Percentiles rank a stretch among this genome's conserved stretches.
Conservation (phyloP, 2,888 invertebrate species). For the Dicyrtoma fusca region DNA sequence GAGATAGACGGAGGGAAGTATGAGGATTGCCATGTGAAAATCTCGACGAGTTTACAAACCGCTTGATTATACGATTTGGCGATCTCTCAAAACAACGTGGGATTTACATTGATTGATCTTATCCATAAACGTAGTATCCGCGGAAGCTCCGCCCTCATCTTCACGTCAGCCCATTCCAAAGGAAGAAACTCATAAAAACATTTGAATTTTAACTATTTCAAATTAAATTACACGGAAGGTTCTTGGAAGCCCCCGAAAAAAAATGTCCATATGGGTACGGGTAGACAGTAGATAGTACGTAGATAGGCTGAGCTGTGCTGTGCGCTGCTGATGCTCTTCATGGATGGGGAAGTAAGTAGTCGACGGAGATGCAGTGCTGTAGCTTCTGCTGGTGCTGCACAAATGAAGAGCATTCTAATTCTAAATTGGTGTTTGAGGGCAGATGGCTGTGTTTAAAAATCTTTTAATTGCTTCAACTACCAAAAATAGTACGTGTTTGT, state of each 20-base stretch:
- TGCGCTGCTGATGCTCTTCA: no score
- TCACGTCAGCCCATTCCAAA: neutral
- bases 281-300: no score
- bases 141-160: slow-evolving; percentile 8
- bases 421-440: slow-evolving; percentile 42
- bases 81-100: slow-evolving; percentile 47
- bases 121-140: slow-evolving; percentile 40
- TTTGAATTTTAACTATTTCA: no score
- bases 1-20: neutral
- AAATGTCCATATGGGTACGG: no score
- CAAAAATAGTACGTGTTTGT: slow-evolving; percentile 40
- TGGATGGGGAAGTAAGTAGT: no score
- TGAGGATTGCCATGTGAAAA: slow-evolving; percentile 5
- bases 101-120: slow-evolving; percentile 50
- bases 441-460: slow-evolving; percentile 54
- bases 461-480: slow-evolving; percentile 55
- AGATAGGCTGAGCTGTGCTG: no score
- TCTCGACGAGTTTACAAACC: slow-evolving; percentile 37
- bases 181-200: no score
- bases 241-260: no score
- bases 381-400: no score
- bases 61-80: slow-evolving; percentile 43
- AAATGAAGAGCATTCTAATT: slow-evolving; percentile 16
- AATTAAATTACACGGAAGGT: no score
- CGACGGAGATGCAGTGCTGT: no score